phyloP scores from a whole-genome alignment of 1,140 invertebrate species.

The Stenopsyche tienmushanensis region DNA sequence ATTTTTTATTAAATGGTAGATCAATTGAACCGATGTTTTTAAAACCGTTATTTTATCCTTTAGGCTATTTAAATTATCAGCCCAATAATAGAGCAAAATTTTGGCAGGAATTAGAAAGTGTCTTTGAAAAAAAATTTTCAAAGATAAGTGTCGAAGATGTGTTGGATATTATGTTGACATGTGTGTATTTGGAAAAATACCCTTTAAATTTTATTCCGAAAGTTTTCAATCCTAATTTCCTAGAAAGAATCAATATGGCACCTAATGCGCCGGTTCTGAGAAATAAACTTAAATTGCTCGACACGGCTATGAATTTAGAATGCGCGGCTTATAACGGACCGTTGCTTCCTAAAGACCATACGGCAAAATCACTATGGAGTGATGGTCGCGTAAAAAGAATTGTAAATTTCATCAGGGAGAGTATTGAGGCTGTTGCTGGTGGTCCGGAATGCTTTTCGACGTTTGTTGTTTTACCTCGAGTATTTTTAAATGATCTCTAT shows the following conservation, averaged over 20 bases:
- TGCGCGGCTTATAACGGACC: slow-evolving; percentile 61
- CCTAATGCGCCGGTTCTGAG: slow-evolving; percentile 45
- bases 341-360: slow-evolving; percentile 58
- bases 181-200: slow-evolving; percentile 65
- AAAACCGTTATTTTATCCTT: slow-evolving; percentile 60
- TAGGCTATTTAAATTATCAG: slow-evolving; percentile 64
- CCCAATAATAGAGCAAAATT: slow-evolving; percentile 59
- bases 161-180: slow-evolving; percentile 64
- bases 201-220: slow-evolving; percentile 64
- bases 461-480: slow-evolving; percentile 55
- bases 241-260: slow-evolving; percentile 58
- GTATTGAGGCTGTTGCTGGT: slow-evolving; percentile 51
- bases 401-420: slow-evolving; percentile 53
- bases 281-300: slow-evolving; percentile 63
- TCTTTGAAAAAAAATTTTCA: slow-evolving; percentile 60
- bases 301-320: slow-evolving; percentile 66
- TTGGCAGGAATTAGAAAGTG: slow-evolving; percentile 61
- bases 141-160: slow-evolving; percentile 62
- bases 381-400: slow-evolving; percentile 60
- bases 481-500: slow-evolving; percentile 62
- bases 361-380: slow-evolving; percentile 50
- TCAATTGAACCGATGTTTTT: slow-evolving; percentile 57
- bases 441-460: slow-evolving; percentile 52
- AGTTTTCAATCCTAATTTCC: slow-evolving; percentile 64
- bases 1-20: slow-evolving; percentile 58